These are phyloP conservation scores for Agrotis puta DNA, from an alignment of 2,888 invertebrate species.

Conservation along the genomic window DNA sequence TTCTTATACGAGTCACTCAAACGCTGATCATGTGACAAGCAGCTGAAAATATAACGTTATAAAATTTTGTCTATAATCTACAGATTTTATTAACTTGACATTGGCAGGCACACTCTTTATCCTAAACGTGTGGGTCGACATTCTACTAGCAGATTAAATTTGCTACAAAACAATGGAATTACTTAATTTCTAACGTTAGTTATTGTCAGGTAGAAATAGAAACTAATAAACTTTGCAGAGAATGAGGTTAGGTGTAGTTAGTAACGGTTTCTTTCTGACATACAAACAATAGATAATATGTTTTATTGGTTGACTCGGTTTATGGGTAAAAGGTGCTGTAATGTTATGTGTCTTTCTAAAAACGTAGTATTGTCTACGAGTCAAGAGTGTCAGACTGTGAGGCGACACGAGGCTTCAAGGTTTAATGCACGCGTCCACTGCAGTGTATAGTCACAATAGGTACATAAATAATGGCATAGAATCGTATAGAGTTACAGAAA, in stretches of 20 bases:
- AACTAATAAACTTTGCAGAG: conserved; percentile 46
- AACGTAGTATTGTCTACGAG: conserved; percentile 13
- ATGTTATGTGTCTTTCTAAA: conserved; percentile 20
- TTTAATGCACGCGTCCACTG: conserved; percentile 42
- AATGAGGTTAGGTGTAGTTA: conserved; percentile 43
- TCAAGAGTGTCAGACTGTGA: conserved; percentile 34
- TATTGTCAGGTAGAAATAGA: conserved; percentile 44
- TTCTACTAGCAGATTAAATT: conserved; percentile 28
- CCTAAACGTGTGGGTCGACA: conserved; percentile 16
- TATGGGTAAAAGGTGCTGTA: conserved; percentile 19
- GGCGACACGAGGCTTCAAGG: conserved; percentile 55
- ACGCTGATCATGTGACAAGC: conserved; percentile 14
- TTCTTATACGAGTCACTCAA: neutral
- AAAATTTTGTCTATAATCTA: conserved; percentile 18
- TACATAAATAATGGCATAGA: conserved; percentile 44
- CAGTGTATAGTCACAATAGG: conserved; percentile 36
- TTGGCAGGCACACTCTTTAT: conserved; percentile 6
- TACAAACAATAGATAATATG: conserved; percentile 33
- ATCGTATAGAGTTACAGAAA: conserved; percentile 44
- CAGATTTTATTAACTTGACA: conserved; percentile 24
- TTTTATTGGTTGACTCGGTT: conserved; percentile 32
- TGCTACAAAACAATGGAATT: conserved; percentile 37
- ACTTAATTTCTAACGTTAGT: conserved; percentile 21
- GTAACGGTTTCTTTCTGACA: conserved; percentile 43
- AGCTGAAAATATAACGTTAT: conserved; percentile 17